These are phyloP conservation scores for Anneissia japonica DNA, from an alignment of 35 echinoderm and acorn worm genomes.

Conservation along the genomic window DNA sequence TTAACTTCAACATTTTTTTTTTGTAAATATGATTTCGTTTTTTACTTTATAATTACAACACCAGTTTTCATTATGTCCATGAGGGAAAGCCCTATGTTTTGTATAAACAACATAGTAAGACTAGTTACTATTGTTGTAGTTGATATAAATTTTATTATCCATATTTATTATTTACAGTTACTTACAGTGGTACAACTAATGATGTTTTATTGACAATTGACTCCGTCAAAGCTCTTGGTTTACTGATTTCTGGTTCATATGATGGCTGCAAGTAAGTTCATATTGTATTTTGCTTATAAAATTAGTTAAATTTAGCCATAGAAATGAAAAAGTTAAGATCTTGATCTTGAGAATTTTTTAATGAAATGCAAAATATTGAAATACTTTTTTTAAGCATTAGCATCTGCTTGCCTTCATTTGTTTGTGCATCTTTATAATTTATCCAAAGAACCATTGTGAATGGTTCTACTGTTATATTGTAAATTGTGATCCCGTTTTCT, in stretches of 20 bases:
- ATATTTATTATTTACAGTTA: slow-evolving; percentile 54
- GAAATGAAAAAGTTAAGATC: background rate
- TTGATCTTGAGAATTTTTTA: background rate
- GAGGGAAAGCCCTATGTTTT: no score
- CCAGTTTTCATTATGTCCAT: no score
- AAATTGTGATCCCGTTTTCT: slow-evolving; percentile 1
- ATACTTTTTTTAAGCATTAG: background rate
- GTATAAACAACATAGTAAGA: no score
- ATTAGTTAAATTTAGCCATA: background rate
- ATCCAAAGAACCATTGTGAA: no score
- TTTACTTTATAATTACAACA: no score
- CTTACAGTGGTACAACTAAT: slow-evolving; percentile 68
- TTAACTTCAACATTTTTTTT: no score
- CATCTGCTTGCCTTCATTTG: no score
- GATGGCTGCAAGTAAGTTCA: slow-evolving; percentile 64
- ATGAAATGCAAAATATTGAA: background rate
- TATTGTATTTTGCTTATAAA: background rate
- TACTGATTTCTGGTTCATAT: slow-evolving; percentile 64
- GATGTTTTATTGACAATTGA: slow-evolving; percentile 79
- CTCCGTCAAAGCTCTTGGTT: slow-evolving; percentile 66
- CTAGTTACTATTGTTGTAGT: no score
- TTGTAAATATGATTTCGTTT: no score
- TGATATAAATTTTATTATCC: no score
- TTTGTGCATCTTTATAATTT: no score
- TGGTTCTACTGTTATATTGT: no score